Conservation (phyloP, 2,888 invertebrate genomes). For the Agriopis aurantiaria region DNA sequence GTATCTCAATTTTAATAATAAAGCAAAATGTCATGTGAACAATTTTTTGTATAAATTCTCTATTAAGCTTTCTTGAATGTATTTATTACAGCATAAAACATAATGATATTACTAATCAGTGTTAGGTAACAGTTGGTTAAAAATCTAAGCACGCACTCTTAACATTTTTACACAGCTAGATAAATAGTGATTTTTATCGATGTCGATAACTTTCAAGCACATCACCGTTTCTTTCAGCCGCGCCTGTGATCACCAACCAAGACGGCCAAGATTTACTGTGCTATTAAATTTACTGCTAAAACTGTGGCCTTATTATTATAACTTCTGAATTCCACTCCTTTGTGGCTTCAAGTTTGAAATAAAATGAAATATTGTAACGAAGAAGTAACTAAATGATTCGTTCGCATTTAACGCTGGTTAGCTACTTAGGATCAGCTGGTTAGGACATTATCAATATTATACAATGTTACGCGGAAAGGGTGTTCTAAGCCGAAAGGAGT, state of each 20-base stretch:
- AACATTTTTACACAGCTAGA: background rate
- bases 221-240: slow-evolving; percentile 61
- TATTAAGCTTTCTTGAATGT: too few relatives aligned
- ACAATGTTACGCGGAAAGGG: too few relatives aligned
- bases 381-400: background rate
- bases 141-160: background rate
- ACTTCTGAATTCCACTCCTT: slow-evolving; percentile 45
- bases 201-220: slow-evolving; percentile 45
- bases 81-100: background rate
- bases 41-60: too few relatives aligned
- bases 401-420: background rate
- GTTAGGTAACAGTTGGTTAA: background rate
- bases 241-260: slow-evolving; percentile 65
- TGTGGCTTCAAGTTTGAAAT: slow-evolving; percentile 36
- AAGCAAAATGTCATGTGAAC: background rate
- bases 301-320: slow-evolving; percentile 62
- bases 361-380: slow-evolving; percentile 22
- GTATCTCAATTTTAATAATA: background rate
- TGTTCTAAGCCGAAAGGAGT: too few relatives aligned
- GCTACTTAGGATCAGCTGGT: too few relatives aligned
- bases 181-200: slow-evolving; percentile 5
- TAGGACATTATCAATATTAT: too few relatives aligned
- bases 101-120: background rate
- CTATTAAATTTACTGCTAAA: slow-evolving; percentile 78
- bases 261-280: slow-evolving; percentile 77